Evolutionary conservation across 2,888 invertebrate species (phyloP), one percentile per base, ranked within the genome.

Genomic region (Dryobotodes eremita): DNA sequence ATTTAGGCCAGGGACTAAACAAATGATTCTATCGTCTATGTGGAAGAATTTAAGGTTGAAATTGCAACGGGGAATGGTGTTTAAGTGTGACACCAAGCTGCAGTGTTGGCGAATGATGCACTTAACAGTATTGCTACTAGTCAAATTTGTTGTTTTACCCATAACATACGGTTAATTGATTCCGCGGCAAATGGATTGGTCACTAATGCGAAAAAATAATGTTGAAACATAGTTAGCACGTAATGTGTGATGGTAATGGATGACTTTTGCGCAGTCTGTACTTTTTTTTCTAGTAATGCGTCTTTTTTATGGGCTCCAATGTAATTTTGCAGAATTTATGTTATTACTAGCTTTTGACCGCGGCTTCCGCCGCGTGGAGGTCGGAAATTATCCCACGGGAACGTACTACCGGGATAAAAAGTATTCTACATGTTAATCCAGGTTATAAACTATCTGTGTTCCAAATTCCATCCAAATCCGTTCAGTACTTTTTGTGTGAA

Each of bases 41-140:
- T 0, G 4, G 1, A 42, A 2, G 20, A 1, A 0, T 11, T n/a
- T 83, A 90, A 83, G 64, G 87, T 79, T 65, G 66, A 75, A 36
- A 64, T 77, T 86, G 0, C 36, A 42, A 1, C 23, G 59, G 2
- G 8, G 26, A 10, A 11, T 13, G 10, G 1, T 61, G 48, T 75
- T 78, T 75, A 75, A 76, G 68, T 88, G 87, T 83, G 86, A 88
- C 89, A 89, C 87, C 85, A 77, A 82, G 75, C 87, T 89, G 90
- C 90, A 90, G 80, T 81, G 88, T 79, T 79, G 83, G 90, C 88
- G 92, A 93, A 93, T 93, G 92, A 93, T 95, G 94, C 95, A 95
- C 95, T 95, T 91, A 94, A 88, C 91, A 79, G 87, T 92, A 95
- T 94, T 95, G 92, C 92, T 80, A 86, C 77, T 26, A 84, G 89